A percentile compares a stretch with the other conserved stretches of the same genome.
These are phyloP conservation scores for Bilobella aurantiaca DNA, from an alignment of 1,140 invertebrate species.

Conservation along the genomic window DNA sequence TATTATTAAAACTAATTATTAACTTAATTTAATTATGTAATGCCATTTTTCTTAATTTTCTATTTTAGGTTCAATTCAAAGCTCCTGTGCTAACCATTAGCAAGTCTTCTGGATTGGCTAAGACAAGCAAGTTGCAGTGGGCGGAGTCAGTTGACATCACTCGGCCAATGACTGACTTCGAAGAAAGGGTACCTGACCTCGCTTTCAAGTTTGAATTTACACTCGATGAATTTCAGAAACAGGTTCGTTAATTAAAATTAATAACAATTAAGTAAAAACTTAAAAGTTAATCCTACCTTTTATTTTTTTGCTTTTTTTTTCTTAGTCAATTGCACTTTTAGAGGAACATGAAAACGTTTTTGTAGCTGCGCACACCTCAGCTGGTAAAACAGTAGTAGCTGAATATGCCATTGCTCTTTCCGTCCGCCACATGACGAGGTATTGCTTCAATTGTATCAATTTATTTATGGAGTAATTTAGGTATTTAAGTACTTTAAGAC, in stretches of 20 bases:
- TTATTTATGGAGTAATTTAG: no score
- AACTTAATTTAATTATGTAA: neutral
- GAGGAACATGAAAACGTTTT: slow-evolving; percentile 93
- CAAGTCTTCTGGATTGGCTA: slow-evolving; percentile 31
- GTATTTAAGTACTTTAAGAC: no score
- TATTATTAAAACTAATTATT: neutral
- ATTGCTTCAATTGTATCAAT: no score
- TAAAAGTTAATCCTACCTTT: neutral
- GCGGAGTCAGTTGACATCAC: slow-evolving; percentile 74
- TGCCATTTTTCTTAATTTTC: neutral
- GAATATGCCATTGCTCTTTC: slow-evolving; percentile 96
- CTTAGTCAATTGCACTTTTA: slow-evolving; percentile 52
- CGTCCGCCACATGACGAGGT: slow-evolving; percentile 82
- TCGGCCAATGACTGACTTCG: slow-evolving; percentile 67
- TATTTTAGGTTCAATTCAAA: slow-evolving; percentile 34
- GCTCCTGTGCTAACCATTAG: slow-evolving; percentile 47
- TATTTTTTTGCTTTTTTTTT: slow-evolving; percentile 12
- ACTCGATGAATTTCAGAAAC: slow-evolving; percentile 93
- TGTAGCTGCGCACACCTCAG: slow-evolving; percentile 97
- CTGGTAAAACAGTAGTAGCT: slow-evolving; percentile 97
- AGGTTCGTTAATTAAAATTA: slow-evolving; percentile 40
- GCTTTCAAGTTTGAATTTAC: slow-evolving; percentile 84
- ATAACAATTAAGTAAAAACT: neutral
- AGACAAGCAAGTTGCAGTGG: slow-evolving; percentile 46
- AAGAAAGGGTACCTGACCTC: slow-evolving; percentile 69